A percentile compares a stretch with the other conserved stretches of the same genome.
These are phyloP conservation scores for Heliconius hewitsoni DNA, from an alignment of 1,140 invertebrate genomes.

Conservation along the genomic window DNA sequence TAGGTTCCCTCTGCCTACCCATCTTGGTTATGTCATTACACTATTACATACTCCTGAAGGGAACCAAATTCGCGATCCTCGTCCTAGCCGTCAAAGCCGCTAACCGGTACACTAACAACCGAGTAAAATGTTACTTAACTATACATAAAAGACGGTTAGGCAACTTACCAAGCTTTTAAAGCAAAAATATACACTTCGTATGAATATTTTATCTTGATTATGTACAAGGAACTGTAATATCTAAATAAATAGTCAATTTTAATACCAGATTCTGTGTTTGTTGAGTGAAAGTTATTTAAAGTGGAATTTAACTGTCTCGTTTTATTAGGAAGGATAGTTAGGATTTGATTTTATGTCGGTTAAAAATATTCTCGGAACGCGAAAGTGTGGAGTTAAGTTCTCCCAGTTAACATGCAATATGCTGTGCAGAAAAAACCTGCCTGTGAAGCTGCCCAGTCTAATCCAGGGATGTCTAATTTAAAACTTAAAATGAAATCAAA, in stretches of 20 bases:
- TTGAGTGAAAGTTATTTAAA: slow-evolving; percentile 17
- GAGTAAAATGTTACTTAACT: neutral
- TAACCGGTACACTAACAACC: neutral
- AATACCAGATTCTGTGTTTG: slow-evolving; percentile 5
- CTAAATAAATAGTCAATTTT: slow-evolving; percentile 15
- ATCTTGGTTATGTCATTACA: too few relatives aligned
- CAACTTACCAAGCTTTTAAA: neutral
- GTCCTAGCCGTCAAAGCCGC: too few relatives aligned
- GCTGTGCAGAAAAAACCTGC: too few relatives aligned
- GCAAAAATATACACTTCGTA: neutral
- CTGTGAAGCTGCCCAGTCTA: too few relatives aligned
- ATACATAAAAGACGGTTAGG: neutral
- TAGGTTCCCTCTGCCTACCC: too few relatives aligned
- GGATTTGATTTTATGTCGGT: neutral
- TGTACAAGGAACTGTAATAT: slow-evolving; percentile 16
- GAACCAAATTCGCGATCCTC: too few relatives aligned
- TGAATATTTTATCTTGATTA: slow-evolving; percentile 19
- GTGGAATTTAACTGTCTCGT: neutral
- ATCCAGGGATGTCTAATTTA: too few relatives aligned
- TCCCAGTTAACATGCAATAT: too few relatives aligned
- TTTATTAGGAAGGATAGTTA: neutral
- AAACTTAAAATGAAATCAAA: too few relatives aligned
- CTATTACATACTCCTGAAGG: too few relatives aligned
- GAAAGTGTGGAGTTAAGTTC: too few relatives aligned
- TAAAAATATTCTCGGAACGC: too few relatives aligned